phyloP scores from a whole-genome alignment of 2,797 vertebrate genomes.

The Sebastes steindachneri region DNA sequence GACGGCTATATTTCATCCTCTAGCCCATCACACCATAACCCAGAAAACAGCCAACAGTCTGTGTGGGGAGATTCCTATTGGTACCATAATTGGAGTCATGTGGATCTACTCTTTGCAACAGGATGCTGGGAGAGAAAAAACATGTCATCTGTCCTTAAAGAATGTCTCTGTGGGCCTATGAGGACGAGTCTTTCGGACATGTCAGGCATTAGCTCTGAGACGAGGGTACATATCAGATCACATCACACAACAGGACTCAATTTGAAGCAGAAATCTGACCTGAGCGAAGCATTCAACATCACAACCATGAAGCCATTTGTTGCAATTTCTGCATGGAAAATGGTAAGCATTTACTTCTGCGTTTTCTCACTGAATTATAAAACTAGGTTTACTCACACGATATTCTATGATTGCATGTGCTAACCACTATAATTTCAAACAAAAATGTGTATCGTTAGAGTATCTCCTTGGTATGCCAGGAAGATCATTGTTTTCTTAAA shows the following conservation, averaged over 20 bases:
- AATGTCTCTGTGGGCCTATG: background rate
- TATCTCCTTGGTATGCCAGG: background rate
- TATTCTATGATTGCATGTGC: background rate
- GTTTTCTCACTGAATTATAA: background rate
- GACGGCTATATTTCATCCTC: background rate
- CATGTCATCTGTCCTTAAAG: background rate
- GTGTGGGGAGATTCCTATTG: constrained; percentile 17
- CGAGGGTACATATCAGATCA: background rate
- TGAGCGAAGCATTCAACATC: background rate
- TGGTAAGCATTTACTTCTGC: constrained; percentile 27
- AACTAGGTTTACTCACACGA: background rate
- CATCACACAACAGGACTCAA: background rate
- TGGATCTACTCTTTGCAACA: constrained; percentile 30
- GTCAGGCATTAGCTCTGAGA: background rate
- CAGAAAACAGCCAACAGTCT: constrained; percentile 23
- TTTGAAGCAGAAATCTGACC: background rate
- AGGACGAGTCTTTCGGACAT: background rate
- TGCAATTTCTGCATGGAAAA: background rate
- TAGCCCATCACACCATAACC: background rate
- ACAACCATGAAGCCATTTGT: background rate
- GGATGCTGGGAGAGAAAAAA: constrained; percentile 5
- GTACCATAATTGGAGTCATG: constrained; percentile 71
- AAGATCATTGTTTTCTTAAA: background rate
- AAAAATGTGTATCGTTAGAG: background rate
- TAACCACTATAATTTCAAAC: background rate